Conservation (phyloP, 2,797 vertebrate genomes). For the Diplodus sargus region DNA sequence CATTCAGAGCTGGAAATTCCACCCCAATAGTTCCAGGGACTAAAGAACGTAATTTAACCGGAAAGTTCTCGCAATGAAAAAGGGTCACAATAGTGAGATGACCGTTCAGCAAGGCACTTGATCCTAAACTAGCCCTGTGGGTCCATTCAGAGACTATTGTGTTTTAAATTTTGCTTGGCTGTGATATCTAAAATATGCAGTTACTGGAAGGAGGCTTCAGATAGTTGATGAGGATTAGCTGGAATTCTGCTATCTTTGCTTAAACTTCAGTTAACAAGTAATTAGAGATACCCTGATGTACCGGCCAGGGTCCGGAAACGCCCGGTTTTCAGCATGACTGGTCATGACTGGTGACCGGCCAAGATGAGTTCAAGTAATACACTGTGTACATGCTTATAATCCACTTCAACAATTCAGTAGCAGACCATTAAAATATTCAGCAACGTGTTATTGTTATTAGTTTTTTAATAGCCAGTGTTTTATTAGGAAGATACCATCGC, state of each 20-base stretch:
- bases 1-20: neutral
- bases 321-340: too few species aligned
- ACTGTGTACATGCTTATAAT: too few species aligned
- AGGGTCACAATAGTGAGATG: conserved; percentile 16
- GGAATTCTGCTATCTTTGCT: neutral
- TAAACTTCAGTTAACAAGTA: neutral
- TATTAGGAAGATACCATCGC: too few species aligned
- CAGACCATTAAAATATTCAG: too few species aligned
- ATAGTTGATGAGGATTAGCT: neutral
- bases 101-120: conserved; percentile 31
- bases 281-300: too few species aligned
- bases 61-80: conserved; percentile 12
- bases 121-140: conserved; percentile 35
- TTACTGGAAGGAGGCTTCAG: neutral
- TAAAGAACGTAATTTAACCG: neutral
- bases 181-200: neutral
- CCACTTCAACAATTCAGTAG: too few species aligned
- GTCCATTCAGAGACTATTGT: conserved; percentile 20
- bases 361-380: too few species aligned
- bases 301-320: too few species aligned
- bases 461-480: too few species aligned
- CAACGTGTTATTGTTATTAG: too few species aligned
- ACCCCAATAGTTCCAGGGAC: neutral
- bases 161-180: neutral
- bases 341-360: too few species aligned